A percentile compares a stretch with the other conserved stretches of the same genome.
phyloP scores from a whole-genome alignment of 2,113 vertebrate genomes.

The Sinocyclocheilus grahami region DNA sequence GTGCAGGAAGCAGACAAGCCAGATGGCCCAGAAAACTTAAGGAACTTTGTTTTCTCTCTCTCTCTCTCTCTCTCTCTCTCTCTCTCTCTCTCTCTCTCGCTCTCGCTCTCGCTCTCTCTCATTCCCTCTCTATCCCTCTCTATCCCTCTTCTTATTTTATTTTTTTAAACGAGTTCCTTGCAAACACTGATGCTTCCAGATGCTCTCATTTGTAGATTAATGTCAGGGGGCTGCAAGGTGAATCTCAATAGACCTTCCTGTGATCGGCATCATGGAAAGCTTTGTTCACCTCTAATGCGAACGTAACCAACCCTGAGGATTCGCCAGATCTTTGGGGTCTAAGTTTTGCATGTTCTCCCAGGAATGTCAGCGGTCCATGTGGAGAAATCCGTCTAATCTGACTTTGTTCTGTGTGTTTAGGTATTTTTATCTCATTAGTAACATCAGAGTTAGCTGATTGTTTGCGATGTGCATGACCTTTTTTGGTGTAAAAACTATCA shows the following conservation, averaged over 20 bases:
- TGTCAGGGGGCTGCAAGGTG: slow-evolving; percentile 37
- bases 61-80: too few relatives aligned
- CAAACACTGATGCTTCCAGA: slow-evolving; percentile 43
- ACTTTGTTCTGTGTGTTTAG: not conserved
- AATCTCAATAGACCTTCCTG: slow-evolving; percentile 32
- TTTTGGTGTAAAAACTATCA: not conserved
- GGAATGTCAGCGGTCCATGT: slow-evolving; percentile 1
- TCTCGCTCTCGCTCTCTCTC: not conserved
- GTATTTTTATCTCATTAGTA: slow-evolving; percentile 18
- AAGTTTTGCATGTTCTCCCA: not conserved
- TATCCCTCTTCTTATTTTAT: not conserved
- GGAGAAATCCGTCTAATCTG: not conserved
- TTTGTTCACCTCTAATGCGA: slow-evolving; percentile 22
- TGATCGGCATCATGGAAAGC: too few relatives aligned
- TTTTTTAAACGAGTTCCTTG: slow-evolving; percentile 38
- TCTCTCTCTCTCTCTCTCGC: slow-evolving; percentile 28
- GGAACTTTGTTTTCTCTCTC: slow-evolving; percentile 63
- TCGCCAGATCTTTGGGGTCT: slow-evolving; percentile 7
- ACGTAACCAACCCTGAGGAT: slow-evolving; percentile 5
- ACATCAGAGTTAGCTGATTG: slow-evolving; percentile 18
- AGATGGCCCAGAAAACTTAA: slow-evolving; percentile 72
- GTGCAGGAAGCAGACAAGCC: slow-evolving; percentile 65
- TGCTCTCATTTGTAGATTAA: slow-evolving; percentile 51
- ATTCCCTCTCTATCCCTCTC: not conserved
- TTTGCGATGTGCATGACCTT: not conserved